Evolutionary conservation across 2,888 invertebrate genomes (phyloP).

Genomic region (Pyralis farinalis): DNA sequence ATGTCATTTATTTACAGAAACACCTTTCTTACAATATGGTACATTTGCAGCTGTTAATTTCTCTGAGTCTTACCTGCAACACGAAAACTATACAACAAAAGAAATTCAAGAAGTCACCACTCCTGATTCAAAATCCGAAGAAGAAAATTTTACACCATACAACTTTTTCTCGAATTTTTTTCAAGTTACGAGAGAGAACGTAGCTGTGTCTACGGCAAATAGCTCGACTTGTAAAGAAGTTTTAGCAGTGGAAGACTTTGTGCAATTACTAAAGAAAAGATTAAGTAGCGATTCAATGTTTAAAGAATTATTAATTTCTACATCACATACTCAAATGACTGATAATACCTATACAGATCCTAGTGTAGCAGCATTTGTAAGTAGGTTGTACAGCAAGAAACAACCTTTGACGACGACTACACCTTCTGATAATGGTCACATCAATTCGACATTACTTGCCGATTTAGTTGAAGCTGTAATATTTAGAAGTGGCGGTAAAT

Average conservation of each 20-base stretch:
- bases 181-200: constrained; percentile 33
- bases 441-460: constrained; percentile 66
- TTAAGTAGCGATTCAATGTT: constrained; percentile 53
- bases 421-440: constrained; percentile 38
- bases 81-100: no score
- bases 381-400: constrained; percentile 57
- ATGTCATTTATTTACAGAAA: background rate
- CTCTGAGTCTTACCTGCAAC: no score
- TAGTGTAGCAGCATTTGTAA: constrained; percentile 56
- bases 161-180: constrained; percentile 55
- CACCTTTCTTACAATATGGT: background rate
- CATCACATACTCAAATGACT: constrained; percentile 23
- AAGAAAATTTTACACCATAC: constrained; percentile 36
- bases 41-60: no score
- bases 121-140: constrained; percentile 10
- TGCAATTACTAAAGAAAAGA: constrained; percentile 58
- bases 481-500: constrained; percentile 58
- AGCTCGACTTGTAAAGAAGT: constrained; percentile 45
- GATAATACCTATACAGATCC: constrained; percentile 46
- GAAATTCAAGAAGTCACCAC: background rate
- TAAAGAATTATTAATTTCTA: constrained; percentile 47
- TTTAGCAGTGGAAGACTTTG: constrained; percentile 54
- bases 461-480: constrained; percentile 72
- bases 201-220: constrained; percentile 27
- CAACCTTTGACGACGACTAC: constrained; percentile 38